Evolutionary conservation across 1,140 invertebrate species (phyloP).

Genomic region (Sarcophaga bullata): DNA sequence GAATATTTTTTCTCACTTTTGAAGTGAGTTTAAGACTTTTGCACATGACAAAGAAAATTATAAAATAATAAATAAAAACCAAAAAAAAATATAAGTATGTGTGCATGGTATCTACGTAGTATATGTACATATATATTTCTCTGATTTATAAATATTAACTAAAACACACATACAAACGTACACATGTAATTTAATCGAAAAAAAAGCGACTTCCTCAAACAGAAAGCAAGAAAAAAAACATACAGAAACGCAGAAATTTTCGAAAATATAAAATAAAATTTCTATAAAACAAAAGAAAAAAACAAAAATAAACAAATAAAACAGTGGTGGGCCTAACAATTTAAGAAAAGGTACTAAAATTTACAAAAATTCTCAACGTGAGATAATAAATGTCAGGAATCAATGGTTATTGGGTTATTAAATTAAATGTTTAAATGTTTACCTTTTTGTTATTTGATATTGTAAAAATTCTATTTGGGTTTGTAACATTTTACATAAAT

Average conservation of each 20-base stretch:
- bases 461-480: neutral
- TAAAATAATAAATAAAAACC: neutral
- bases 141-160: too few species aligned
- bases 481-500: neutral
- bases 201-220: slow-evolving; percentile 8
- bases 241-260: neutral
- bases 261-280: neutral
- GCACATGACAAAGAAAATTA: slow-evolving; percentile 24
- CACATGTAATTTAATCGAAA: neutral
- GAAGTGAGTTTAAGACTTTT: neutral
- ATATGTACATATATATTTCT: too few species aligned
- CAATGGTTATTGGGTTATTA: neutral
- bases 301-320: neutral
- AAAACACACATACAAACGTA: too few species aligned
- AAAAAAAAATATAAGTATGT: neutral
- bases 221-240: neutral
- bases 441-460: neutral
- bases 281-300: too few species aligned
- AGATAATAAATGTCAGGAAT: neutral
- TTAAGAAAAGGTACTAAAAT: neutral
- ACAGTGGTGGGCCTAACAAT: neutral
- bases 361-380: neutral
- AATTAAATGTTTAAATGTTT: neutral
- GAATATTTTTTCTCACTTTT: neutral
- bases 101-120: too few species aligned